Percentiles rank a stretch among this genome's conserved stretches.
Conservation (phyloP, 1,140 invertebrate genomes). For the Drosophila miranda region DNA sequence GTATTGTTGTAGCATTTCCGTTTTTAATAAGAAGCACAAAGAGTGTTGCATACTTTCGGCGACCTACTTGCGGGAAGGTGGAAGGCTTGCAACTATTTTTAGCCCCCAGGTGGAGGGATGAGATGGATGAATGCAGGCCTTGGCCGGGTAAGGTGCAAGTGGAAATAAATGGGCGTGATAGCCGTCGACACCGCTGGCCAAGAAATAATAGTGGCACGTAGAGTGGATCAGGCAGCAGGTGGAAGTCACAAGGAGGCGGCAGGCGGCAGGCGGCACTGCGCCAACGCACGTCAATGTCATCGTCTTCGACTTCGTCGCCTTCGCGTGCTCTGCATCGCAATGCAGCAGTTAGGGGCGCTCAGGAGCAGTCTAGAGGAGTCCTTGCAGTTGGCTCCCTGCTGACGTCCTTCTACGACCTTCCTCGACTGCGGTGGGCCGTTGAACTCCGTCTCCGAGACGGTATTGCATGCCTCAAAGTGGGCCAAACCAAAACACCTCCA, state of each 20-base stretch:
- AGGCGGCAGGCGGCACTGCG: background rate
- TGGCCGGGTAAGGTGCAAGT: conserved; percentile 9
- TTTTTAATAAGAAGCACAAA: conserved; percentile 2
- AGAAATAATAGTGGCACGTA: conserved; percentile 51
- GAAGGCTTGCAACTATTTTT: conserved; percentile 22
- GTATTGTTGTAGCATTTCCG: too few species aligned
- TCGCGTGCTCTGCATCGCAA: conserved; percentile 32
- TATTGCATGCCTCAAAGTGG: conserved; percentile 34
- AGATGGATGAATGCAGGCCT: conserved; percentile 23
- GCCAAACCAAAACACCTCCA: conserved; percentile 24
- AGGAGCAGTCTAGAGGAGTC: background rate
- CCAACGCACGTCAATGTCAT: conserved; percentile 36
- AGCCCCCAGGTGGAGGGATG: conserved; percentile 8
- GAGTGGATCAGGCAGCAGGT: conserved; percentile 16
- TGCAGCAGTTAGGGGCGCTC: background rate
- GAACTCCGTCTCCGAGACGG: conserved; percentile 14
- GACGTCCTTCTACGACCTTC: conserved; percentile 44
- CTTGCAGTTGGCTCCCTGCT: conserved; percentile 16
- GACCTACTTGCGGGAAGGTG: conserved; percentile 44
- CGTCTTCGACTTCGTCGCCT: conserved; percentile 3
- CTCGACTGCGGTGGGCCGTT: conserved; percentile 3
- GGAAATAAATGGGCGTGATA: conserved; percentile 12
- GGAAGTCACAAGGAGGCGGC: background rate
- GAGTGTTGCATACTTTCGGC: conserved; percentile 36
- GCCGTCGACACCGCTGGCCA: conserved; percentile 10